These are phyloP conservation scores for Pelosia muscerda DNA, from an alignment of 2,888 invertebrate species.

Conservation along the genomic window DNA sequence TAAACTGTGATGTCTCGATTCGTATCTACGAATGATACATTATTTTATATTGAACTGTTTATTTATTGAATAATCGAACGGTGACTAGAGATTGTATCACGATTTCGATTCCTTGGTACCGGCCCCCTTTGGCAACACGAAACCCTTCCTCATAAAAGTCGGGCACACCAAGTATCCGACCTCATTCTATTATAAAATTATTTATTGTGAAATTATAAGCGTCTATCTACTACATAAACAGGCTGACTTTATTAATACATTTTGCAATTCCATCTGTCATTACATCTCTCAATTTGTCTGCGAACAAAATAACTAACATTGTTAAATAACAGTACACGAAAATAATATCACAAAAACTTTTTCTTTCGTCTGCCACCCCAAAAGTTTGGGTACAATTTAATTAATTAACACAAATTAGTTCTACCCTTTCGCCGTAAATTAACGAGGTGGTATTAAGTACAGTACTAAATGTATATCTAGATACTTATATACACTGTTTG, in stretches of 20 bases:
- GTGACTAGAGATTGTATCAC: too few species aligned
- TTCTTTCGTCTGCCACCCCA: not conserved
- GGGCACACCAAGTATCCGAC: too few species aligned
- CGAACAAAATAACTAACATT: not conserved
- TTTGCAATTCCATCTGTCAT: not conserved
- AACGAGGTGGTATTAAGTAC: slow-evolving; percentile 3
- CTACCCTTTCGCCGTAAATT: slow-evolving; percentile 13
- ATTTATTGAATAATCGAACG: too few species aligned
- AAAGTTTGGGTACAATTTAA: slow-evolving; percentile 6
- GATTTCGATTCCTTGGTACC: too few species aligned
- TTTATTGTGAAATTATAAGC: not conserved
- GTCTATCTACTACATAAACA: not conserved
- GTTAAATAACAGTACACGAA: slow-evolving; percentile 5
- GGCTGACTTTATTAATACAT: not conserved
- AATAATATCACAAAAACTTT: slow-evolving; percentile 8
- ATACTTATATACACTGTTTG: not conserved
- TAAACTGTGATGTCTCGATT: not conserved
- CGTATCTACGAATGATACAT: not conserved
- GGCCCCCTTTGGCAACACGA: too few species aligned
- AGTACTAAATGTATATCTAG: not conserved
- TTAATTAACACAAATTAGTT: slow-evolving; percentile 19
- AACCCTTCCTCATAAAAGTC: too few species aligned
- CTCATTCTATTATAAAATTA: too few species aligned
- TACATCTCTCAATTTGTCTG: not conserved
- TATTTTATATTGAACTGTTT: not conserved